Conservation (phyloP, 2,113 vertebrate genomes). For the Rhodinocichla rosea region DNA sequence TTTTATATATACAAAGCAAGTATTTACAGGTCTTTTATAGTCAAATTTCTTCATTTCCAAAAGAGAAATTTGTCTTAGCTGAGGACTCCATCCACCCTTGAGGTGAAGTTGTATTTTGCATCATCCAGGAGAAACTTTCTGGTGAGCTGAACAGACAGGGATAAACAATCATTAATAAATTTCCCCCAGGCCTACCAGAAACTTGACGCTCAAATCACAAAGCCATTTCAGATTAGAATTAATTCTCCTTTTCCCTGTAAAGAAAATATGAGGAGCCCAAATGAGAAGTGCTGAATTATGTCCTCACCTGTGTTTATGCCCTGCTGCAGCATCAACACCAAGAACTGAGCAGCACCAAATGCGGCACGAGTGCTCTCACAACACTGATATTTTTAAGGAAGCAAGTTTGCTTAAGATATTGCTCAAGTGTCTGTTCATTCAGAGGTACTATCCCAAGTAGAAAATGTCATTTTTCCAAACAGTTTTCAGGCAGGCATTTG, state of each 20-base stretch:
- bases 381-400: not conserved
- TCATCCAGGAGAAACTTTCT: not conserved
- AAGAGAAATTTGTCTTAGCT: not conserved
- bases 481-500: not conserved
- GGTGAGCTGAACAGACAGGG: not conserved
- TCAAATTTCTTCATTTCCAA: not conserved
- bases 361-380: not conserved
- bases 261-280: not conserved
- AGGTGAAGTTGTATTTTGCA: not conserved
- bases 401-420: not conserved
- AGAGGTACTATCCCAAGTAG: not conserved
- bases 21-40: not conserved
- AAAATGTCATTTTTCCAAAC: not conserved
- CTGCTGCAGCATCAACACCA: not conserved
- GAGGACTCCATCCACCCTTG: not conserved
- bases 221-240: not conserved
- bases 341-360: not conserved
- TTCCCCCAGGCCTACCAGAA: not conserved
- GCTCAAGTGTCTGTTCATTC: constrained; percentile 6
- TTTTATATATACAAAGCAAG: not conserved
- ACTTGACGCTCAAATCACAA: not conserved
- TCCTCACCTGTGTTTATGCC: not conserved
- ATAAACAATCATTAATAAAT: not conserved
- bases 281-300: not conserved
- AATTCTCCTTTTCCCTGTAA: not conserved